Base-by-base conservation (phyloP, 1,140 invertebrate species). In the Elymnias hypermnestra region DNA sequence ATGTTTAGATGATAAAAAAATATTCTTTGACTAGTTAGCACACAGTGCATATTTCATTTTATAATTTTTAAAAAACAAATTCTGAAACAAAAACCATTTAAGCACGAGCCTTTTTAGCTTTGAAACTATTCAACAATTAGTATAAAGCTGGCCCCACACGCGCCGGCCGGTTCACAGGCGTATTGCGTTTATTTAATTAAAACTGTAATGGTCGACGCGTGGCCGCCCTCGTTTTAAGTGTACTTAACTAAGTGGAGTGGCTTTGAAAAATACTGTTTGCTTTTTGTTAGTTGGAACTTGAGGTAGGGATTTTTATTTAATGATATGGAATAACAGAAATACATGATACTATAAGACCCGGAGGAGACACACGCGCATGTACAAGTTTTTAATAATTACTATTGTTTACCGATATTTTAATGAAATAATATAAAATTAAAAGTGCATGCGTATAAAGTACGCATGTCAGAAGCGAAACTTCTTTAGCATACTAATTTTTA, bases 101-200 rank as follows among this genome's bases (percentile, higher is more conserved):
- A 35, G 23, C 46, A 48, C 31, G 29, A 28, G 46, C 21, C 35
- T 19, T 15, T 33, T 33, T 14, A 33, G 14, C 29, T 33, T 33
- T 33, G 29, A 15, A 33, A 33, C 12, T 33, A 33, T 33, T 15
- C 29, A 33, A 33, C 29, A 33, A 33, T 33, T 33, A 33, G 13
- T 12, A 33, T 33, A 45, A 44, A 36, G 29, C 42, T 6, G 15
- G 6, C 28, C 3, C 46, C 12, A 37, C 46, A 42, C 47, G 14
- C 29, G 29, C 14, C 29, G 29, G 26, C 12, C 26, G 26, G 9
- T 12, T 7, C 13, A 12, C 25, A 29, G 33, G 47, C 39, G 35
- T 50, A 42, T 50, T 50, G 47, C 29, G 29, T 33, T 33, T 50
- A 37, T 49, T 49, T 49, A 50, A 50, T 50, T 50, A 50, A 42